These are phyloP conservation scores for Epizoanthus ramosus DNA, from an alignment of 92 coral and sea anemone species.

Conservation along the genomic window DNA sequence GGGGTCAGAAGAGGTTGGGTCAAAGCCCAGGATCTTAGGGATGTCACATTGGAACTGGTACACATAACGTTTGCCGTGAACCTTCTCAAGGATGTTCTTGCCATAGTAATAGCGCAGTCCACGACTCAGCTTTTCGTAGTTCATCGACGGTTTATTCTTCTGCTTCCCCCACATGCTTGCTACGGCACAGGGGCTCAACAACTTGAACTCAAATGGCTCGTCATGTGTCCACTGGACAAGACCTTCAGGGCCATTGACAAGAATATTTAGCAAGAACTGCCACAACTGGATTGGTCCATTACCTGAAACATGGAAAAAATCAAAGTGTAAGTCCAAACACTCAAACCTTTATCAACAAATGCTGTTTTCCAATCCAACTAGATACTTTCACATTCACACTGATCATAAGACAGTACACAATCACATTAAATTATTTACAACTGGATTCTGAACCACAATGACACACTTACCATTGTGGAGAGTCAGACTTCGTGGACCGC, in stretches of 20 bases:
- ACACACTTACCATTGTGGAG: constrained; percentile 16
- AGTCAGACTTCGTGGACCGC: constrained; percentile 34
- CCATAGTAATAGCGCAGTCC: constrained; percentile 96
- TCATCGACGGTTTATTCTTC: constrained; percentile 95
- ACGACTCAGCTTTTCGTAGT: constrained; percentile 95
- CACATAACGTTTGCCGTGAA: constrained; percentile 94
- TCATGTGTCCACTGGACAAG: constrained; percentile 88
- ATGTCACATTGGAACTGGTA: constrained; percentile 94
- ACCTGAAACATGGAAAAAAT: constrained; percentile 35
- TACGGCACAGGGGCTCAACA: constrained; percentile 74
- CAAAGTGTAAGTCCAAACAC: neutral
- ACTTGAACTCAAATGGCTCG: constrained; percentile 89
- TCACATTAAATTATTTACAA: too few relatives aligned
- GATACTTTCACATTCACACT: neutral
- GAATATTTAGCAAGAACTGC: constrained; percentile 90
- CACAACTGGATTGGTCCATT: constrained; percentile 96
- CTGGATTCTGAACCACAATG: neutral
- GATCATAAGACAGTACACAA: neutral
- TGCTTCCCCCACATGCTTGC: constrained; percentile 94
- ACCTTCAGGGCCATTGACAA: constrained; percentile 41
- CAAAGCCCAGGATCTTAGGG: constrained; percentile 86
- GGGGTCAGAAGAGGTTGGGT: constrained; percentile 78
- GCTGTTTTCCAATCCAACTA: neutral
- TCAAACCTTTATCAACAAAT: neutral
- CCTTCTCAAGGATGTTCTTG: constrained; percentile 89